Base-by-base conservation (phyloP, 1,140 invertebrate species). In the Protaetia brevitarsis region DNA sequence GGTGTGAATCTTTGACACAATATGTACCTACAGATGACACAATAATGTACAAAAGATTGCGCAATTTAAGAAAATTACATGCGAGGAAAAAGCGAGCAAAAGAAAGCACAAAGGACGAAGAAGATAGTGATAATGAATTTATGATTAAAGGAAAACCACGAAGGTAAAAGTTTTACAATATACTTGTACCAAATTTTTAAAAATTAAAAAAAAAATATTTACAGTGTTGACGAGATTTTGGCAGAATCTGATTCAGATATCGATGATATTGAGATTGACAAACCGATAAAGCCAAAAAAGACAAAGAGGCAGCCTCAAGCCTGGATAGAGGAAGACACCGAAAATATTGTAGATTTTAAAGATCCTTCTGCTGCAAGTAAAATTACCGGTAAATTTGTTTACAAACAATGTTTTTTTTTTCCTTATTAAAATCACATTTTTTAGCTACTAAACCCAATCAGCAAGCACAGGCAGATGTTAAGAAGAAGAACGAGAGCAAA, bases 321-420 rank as follows among this genome's bases (percentile, higher is more conserved):
- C 2, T 96, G 89, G 86, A 91, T 97, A 73, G 86, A 91, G 72
- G 95, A 97, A 78, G 87, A 89, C 72, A 84, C 86, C 45, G 91
- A 94, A 57, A 87, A 88, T 64, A 94, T 96, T 74, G 84, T 96
- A 11, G 94, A 97, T 79, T 87, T 97, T 71, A 88, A 90, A 72
- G 93, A 95, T 82, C 86, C 90, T 0, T 83, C 86, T 21, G 87
- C 88, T 19, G 83, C 87, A 45, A 90, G 88, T 73, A 94, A 88
- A 80, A 91, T 93, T 60, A 85, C 83, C 68, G 84, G 87, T 88
- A 30, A n/a, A n/a, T n/a, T n/a, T n/a, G n/a, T n/a, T n/a, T n/a
- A n/a, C n/a, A n/a, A n/a, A n/a, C n/a, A n/a, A n/a, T n/a, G n/a
- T n/a, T n/a, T n/a, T n/a, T n/a, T n/a, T n/a, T n/a, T n/a, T n/a